Percentiles rank a stretch among this genome's conserved stretches.
Evolutionary conservation across 2,888 invertebrate genomes (phyloP).

Genomic region (Drosophila bunnanda): DNA sequence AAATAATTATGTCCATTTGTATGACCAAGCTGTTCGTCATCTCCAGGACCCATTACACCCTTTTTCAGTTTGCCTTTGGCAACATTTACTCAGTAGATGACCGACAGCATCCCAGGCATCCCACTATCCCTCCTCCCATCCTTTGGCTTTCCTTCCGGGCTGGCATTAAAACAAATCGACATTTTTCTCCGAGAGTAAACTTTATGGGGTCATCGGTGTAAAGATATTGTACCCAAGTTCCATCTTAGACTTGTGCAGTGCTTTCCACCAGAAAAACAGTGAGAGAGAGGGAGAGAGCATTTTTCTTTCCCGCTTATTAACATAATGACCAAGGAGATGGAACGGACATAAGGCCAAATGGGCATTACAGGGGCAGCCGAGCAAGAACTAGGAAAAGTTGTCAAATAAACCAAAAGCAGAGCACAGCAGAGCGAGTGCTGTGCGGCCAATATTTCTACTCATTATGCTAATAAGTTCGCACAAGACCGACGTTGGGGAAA

Average conservation of each 20-base stretch:
- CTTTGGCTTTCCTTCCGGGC: constrained; percentile 11
- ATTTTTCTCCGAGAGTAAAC: constrained; percentile 77
- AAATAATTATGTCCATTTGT: constrained; percentile 78
- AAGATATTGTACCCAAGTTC: constrained; percentile 61
- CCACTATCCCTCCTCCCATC: constrained; percentile 9
- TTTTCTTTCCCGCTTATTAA: constrained; percentile 65
- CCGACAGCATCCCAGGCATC: constrained; percentile 1
- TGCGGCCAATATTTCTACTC: constrained; percentile 70
- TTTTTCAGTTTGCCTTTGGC: constrained; percentile 49
- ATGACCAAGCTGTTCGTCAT: constrained; percentile 50
- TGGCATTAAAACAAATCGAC: constrained; percentile 65
- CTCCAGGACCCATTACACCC: constrained; percentile 56
- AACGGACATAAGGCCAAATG: constrained; percentile 34
- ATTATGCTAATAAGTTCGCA: constrained; percentile 75
- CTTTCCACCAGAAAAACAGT: constrained; percentile 62
- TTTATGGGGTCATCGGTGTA: constrained; percentile 78
- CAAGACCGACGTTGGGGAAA: constrained; percentile 10
- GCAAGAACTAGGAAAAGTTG: constrained; percentile 65
- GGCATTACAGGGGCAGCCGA: constrained; percentile 41
- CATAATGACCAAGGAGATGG: constrained; percentile 68
- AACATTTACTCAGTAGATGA: constrained; percentile 11
- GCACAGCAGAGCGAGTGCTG: constrained; percentile 7
- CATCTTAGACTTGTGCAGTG: constrained; percentile 48
- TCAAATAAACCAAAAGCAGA: constrained; percentile 63
- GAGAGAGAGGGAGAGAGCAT: constrained; percentile 9